Percentiles rank a stretch among this genome's conserved stretches.
Conservation (phyloP, 2,888 invertebrate genomes). For the Gasteruption jaculator region DNA sequence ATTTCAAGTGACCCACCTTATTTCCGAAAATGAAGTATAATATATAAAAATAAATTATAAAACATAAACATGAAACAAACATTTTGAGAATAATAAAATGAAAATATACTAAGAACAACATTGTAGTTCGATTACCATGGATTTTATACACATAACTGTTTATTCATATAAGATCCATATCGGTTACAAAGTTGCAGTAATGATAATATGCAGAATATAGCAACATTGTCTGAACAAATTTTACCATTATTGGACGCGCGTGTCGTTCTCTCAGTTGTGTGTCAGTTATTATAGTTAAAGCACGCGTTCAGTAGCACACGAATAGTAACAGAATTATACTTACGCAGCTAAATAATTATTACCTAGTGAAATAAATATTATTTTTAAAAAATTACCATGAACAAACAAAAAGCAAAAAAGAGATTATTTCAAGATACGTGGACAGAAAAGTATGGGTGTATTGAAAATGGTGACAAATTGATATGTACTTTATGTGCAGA, state of each 20-base stretch:
- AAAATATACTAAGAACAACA: no score
- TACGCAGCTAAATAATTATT: slow-evolving; percentile 10
- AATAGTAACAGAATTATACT: slow-evolving; percentile 8
- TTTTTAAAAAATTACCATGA: no score
- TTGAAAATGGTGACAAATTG: slow-evolving; percentile 11
- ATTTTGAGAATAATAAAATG: no score
- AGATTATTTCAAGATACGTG: slow-evolving; percentile 9
- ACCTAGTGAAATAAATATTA: no score
- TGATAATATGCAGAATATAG: slow-evolving; percentile 9
- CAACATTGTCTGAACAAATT: slow-evolving; percentile 13
- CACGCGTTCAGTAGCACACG: no score
- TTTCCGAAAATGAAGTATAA: no score
- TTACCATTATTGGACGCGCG: slow-evolving; percentile 8
- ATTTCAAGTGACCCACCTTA: no score
- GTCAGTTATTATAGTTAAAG: slow-evolving; percentile 9
- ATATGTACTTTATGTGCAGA: slow-evolving; percentile 11
- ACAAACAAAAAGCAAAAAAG: no score
- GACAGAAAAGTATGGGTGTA: slow-evolving; percentile 10
- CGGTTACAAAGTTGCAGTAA: slow-evolving; percentile 10
- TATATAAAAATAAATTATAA: no score
- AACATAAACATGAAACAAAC: no score
- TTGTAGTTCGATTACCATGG: no score
- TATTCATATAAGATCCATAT: slow-evolving; percentile 10
- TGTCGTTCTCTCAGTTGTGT: slow-evolving; percentile 12
- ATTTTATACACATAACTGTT: no score